phyloP scores from a whole-genome alignment of 2,888 invertebrate species.

The Euproctis similis region DNA sequence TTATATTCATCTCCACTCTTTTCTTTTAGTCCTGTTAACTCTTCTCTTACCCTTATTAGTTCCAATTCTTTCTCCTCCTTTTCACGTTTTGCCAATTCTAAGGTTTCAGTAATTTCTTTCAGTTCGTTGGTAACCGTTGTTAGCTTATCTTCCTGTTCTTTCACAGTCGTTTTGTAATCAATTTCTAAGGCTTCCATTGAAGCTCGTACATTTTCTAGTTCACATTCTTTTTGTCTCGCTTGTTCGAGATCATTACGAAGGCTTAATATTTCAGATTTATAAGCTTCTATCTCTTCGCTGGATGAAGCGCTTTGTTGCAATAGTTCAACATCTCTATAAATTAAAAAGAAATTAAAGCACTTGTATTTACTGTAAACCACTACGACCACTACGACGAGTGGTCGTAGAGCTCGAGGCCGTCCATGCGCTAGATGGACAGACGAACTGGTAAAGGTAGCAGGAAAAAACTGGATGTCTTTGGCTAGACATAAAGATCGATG shows the following conservation, averaged over 20 bases:
- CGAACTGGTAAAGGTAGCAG: no score
- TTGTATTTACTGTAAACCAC: no score
- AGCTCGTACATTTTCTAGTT: constrained; percentile 57
- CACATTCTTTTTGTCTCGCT: constrained; percentile 74
- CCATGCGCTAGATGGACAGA: no score
- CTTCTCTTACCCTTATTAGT: constrained; percentile 50
- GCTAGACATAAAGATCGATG: no score
- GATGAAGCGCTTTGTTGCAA: constrained; percentile 65
- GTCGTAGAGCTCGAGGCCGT: no score
- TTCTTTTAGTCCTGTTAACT: constrained; percentile 32
- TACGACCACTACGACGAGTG: no score
- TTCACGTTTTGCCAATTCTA: constrained; percentile 47
- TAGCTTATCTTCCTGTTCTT: constrained; percentile 58
- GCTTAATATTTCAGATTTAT: constrained; percentile 55
- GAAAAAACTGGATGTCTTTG: no score
- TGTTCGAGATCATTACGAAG: constrained; percentile 62
- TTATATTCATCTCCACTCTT: constrained; percentile 52
- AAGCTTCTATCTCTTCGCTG: constrained; percentile 64
- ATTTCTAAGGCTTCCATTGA: constrained; percentile 61
- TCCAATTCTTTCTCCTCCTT: constrained; percentile 50
- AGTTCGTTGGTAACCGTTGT: constrained; percentile 46
- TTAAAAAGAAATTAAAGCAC: no score
- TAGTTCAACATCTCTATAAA: constrained; percentile 57
- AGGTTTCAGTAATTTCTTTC: constrained; percentile 51
- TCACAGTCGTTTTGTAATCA: constrained; percentile 56